A percentile compares a stretch with the other conserved stretches of the same genome.
Conservation (phyloP, 2,797 vertebrate species). For the Acanthis flammea region DNA sequence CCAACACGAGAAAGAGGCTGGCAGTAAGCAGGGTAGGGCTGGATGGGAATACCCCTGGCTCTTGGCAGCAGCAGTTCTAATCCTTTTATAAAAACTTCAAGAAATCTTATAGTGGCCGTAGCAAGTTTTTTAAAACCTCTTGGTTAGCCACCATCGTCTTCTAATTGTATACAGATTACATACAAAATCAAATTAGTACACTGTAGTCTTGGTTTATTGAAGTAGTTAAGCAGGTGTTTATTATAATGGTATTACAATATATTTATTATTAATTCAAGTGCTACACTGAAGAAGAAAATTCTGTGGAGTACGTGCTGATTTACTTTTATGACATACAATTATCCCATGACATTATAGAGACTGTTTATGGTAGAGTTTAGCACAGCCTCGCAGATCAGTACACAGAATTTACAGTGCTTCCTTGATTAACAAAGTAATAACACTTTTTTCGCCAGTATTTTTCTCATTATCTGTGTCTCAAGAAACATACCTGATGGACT, state of each 20-base stretch:
- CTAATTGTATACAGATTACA: not conserved
- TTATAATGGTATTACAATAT: not conserved
- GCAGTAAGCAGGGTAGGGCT: not conserved
- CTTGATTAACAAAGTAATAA: not conserved
- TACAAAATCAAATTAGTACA: not conserved
- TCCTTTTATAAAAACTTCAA: not conserved
- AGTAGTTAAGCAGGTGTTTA: not conserved
- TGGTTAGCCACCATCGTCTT: not conserved
- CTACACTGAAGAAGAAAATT: not conserved
- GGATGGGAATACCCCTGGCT: not conserved
- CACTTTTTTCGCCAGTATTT: not conserved
- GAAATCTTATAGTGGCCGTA: not conserved
- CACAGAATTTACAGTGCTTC: not conserved
- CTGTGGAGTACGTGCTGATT: not conserved
- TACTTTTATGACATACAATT: not conserved
- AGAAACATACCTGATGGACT: not conserved
- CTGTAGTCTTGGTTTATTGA: not conserved
- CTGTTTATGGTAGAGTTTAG: not conserved
- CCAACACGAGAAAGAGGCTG: not conserved
- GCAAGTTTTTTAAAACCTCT: not conserved
- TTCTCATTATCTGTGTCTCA: not conserved
- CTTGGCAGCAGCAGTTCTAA: not conserved
- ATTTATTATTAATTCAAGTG: not conserved
- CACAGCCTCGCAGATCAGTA: not conserved
- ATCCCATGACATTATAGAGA: not conserved